Evolutionary conservation across 1,140 invertebrate species (phyloP), one percentile per base, ranked within the genome.

Genomic region (Dreissena polymorpha): DNA sequence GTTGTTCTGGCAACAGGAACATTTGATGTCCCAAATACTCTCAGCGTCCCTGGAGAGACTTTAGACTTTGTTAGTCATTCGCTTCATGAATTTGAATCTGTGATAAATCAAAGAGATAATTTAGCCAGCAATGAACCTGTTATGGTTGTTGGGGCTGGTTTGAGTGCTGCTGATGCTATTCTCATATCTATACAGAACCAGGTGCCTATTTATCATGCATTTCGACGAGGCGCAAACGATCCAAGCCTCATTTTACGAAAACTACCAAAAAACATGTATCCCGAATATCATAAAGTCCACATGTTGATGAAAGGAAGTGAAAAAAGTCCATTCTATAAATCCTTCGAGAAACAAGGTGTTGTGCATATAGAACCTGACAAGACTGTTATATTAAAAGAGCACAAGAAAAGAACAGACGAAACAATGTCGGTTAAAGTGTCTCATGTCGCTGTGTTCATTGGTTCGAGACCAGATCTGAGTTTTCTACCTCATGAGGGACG

Each of bases 121-220:
- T 53, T 63, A 14, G 25, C 60, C 3, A 29, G 79, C 63, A 73
- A 87, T 6, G 94, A 95, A 75, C 93, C 92, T n/a, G 87, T 94
- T n/a, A 74, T 94, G 10, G 89, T 94, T 63, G 95, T 98, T 39
- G 97, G 97, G 6, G 96, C 96, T 2, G 97, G 97, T 2, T 93
- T 98, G 49, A 97, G 95, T 91, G 97, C 97, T 8, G 97, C 97
- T 0, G 97, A 98, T 93, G 97, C 96, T n/a, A 95, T 98, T 84
- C 95, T 97, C 85, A 95, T 95, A 10, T 94, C 95, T 0, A 92
- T 95, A 71, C 94, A 94, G 51, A 92, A 95, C 53, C 94, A 94
- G 1, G 92, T 96, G 49, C 94, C 95, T 0, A 92, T 97, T 1
- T 85, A 96, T 13, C 97, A 98, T 93, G 94, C 95, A 23, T 97